phyloP scores from a whole-genome alignment of 2,113 vertebrate genomes.

The Neogobius melanostomus region DNA sequence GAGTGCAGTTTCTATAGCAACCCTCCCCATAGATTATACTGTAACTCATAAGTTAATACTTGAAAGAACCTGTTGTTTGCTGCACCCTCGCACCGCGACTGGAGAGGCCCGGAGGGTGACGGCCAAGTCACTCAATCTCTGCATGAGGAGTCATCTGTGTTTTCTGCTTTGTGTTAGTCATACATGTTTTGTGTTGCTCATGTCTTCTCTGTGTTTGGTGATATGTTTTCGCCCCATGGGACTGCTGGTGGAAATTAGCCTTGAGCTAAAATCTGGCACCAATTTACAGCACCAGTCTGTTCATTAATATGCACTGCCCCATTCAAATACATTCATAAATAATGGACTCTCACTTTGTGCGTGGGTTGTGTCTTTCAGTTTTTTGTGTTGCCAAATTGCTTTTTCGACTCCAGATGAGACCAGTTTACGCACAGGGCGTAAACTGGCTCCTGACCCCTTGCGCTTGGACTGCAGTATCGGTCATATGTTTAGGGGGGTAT shows the following conservation, averaged over 20 bases:
- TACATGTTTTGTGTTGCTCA: too few relatives aligned
- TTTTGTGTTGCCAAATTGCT: too few relatives aligned
- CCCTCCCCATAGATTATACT: conserved; percentile 73
- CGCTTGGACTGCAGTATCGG: not conserved
- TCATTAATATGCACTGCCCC: too few relatives aligned
- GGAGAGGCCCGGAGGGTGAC: conserved; percentile 47
- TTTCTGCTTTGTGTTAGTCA: not conserved
- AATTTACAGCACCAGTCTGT: too few relatives aligned
- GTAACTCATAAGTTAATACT: conserved; percentile 75
- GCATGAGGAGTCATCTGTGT: conserved; percentile 26
- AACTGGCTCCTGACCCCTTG: not conserved
- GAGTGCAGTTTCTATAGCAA: conserved; percentile 76
- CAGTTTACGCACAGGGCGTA: not conserved
- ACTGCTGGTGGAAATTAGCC: too few relatives aligned
- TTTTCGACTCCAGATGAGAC: too few relatives aligned
- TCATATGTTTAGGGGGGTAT: not conserved
- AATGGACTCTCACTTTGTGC: too few relatives aligned
- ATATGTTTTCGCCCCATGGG: too few relatives aligned
- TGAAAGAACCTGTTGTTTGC: conserved; percentile 58
- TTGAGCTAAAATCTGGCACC: too few relatives aligned
- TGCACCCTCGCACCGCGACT: conserved; percentile 16
- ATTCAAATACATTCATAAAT: too few relatives aligned
- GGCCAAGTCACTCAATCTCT: conserved; percentile 39
- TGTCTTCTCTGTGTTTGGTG: too few relatives aligned
- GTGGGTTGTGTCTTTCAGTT: too few relatives aligned